Evolutionary conservation across 2,888 invertebrate species (phyloP), one percentile per base, ranked within the genome.

Genomic region (Parasteatoda lunata): DNA sequence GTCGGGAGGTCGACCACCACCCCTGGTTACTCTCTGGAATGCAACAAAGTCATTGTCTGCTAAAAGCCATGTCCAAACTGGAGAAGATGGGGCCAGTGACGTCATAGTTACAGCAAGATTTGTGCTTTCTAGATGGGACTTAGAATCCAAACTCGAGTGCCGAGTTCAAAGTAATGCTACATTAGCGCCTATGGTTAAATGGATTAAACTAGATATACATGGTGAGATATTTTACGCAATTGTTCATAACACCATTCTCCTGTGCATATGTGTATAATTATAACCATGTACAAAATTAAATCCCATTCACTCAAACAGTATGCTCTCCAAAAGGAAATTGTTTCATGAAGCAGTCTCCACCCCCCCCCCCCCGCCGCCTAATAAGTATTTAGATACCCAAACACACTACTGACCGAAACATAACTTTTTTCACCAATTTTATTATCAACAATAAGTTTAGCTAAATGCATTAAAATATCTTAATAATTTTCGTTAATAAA

Each of bases 1-100:
- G 76, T 94, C 94, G 65, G 95, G 95, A 73, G 97, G 97, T 73
- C 96, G 96, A 90, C 97, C 97, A 0, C 95, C 95, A 89, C 97
- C 97, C 1, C 94, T 94, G 89, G 95, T 97, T 85, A 94, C 94
- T 89, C 97, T 97, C 97, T 96, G 94, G 93, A 96, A 96, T 91
- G 95, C 95, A 5, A 89, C 89, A 2, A 48, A 83, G 9, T 70
- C 89, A 3, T 76, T 90, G 48, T 48, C 86, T 8, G 86, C 89
- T 11, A 89, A 90, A 59, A 78, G 68, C 4, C 83, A 82, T 51
- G 88, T 89, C 3, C 89, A 90, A 65, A 83, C 84, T 0, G 83
- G 83, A n/a, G 82, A 85, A 3, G 79, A 83, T 13, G 83, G 88
- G 3, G 77, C 89, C 49, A 78, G 88, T 70, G 85, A 82, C 48